These are phyloP conservation scores for Merodon equestris DNA, from an alignment of 2,888 invertebrate genomes.

Conservation along the genomic window DNA sequence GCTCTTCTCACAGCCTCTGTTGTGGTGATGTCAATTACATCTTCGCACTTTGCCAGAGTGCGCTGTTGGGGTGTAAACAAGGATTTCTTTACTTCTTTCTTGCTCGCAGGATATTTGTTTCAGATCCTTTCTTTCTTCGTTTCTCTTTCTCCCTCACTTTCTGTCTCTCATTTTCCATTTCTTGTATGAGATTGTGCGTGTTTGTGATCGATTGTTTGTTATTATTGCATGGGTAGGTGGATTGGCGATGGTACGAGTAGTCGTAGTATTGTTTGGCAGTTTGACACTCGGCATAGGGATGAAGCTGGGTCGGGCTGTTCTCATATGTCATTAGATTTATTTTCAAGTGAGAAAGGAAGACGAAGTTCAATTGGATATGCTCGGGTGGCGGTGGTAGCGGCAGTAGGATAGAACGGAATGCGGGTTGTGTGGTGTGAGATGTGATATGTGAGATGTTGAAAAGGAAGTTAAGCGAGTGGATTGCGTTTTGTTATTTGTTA, in stretches of 20 bases:
- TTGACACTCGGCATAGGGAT: constrained; percentile 1
- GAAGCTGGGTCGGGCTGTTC: neutral
- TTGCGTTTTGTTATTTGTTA: too few species aligned
- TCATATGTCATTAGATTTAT: constrained; percentile 10
- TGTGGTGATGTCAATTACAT: constrained; percentile 60
- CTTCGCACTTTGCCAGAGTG: constrained; percentile 52
- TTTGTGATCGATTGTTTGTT: constrained; percentile 15
- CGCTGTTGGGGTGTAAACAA: constrained; percentile 36
- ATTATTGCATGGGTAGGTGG: neutral
- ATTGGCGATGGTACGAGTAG: neutral
- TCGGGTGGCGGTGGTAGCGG: neutral
- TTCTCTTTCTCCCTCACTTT: neutral
- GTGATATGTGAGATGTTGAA: too few species aligned
- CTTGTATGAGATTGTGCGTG: constrained; percentile 4
- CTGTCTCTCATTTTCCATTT: too few species aligned
- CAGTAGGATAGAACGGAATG: neutral
- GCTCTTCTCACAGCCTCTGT: constrained; percentile 26
- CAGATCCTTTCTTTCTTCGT: neutral
- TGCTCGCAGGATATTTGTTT: neutral
- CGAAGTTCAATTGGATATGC: constrained; percentile 6
- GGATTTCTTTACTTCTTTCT: constrained; percentile 10
- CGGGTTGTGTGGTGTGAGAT: too few species aligned
- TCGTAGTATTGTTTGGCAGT: constrained; percentile 10
- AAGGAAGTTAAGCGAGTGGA: too few species aligned
- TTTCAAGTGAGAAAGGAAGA: neutral